These are phyloP conservation scores for Chelonus insularis DNA, from an alignment of 1,140 invertebrate species.

Conservation along the genomic window DNA sequence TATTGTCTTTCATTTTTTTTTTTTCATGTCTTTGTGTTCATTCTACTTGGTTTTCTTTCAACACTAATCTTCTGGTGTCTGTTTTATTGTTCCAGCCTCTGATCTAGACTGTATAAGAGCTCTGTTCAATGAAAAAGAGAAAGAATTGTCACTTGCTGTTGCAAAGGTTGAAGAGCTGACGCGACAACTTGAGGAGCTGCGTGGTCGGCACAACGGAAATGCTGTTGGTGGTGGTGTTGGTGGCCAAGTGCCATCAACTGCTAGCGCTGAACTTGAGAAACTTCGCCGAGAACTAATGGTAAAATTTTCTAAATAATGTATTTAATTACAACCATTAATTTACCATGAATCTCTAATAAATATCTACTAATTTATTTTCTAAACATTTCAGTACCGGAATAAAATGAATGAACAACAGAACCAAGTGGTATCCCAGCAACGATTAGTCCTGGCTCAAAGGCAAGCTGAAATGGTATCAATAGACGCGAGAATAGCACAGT, in stretches of 20 bases:
- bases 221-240: slow-evolving; percentile 49
- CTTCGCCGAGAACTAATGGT: slow-evolving; percentile 88
- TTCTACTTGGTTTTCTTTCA: slow-evolving; percentile 4
- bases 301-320: slow-evolving; percentile 46
- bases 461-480: slow-evolving; percentile 90
- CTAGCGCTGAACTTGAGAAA: slow-evolving; percentile 86
- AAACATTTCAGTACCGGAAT: slow-evolving; percentile 79
- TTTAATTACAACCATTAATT: no score
- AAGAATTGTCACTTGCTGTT: slow-evolving; percentile 91
- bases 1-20: background rate
- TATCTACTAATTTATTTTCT: background rate
- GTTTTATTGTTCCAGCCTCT: slow-evolving; percentile 68
- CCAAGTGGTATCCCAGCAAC: slow-evolving; percentile 80
- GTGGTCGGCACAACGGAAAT: slow-evolving; percentile 65
- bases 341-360: no score
- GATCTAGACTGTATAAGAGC: slow-evolving; percentile 94
- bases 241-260: slow-evolving; percentile 68
- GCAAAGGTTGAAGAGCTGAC: slow-evolving; percentile 95
- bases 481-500: slow-evolving; percentile 89
- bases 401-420: slow-evolving; percentile 95
- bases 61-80: slow-evolving; percentile 2
- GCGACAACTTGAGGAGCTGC: slow-evolving; percentile 87
- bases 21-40: background rate
- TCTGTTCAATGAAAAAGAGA: slow-evolving; percentile 96
- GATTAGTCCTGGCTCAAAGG: slow-evolving; percentile 80